Conservation (phyloP, 2,797 vertebrate species). For the Myripristis murdjan region DNA sequence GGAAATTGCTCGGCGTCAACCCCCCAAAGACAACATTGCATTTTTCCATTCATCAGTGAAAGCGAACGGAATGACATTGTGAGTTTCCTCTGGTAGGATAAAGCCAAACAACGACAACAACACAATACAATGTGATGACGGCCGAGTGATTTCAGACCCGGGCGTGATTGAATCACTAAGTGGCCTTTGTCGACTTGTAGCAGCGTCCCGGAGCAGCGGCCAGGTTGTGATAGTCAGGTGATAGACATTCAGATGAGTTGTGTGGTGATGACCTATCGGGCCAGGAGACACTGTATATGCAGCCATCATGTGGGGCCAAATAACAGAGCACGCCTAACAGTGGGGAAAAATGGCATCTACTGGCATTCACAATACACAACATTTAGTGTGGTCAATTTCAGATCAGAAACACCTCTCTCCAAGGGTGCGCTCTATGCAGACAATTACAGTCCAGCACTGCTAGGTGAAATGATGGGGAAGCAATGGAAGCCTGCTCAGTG, state of each 20-base stretch:
- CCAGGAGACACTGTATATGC: background rate
- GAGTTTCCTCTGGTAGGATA: slow-evolving; percentile 74
- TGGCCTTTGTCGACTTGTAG: slow-evolving; percentile 64
- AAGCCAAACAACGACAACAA: slow-evolving; percentile 61
- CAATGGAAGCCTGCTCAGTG: slow-evolving; percentile 55
- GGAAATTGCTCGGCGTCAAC: slow-evolving; percentile 79
- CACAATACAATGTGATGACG: slow-evolving; percentile 69
- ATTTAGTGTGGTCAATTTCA: slow-evolving; percentile 61
- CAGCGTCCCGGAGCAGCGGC: slow-evolving; percentile 20
- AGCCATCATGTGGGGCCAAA: background rate
- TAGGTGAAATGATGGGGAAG: slow-evolving; percentile 73
- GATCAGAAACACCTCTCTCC: slow-evolving; percentile 40
- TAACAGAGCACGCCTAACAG: background rate
- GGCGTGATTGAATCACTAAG: slow-evolving; percentile 73
- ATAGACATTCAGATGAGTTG: slow-evolving; percentile 65
- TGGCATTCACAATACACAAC: slow-evolving; percentile 29
- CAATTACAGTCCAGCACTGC: slow-evolving; percentile 34
- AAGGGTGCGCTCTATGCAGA: slow-evolving; percentile 19
- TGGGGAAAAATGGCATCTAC: background rate
- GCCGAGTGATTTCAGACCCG: slow-evolving; percentile 57
- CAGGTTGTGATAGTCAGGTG: slow-evolving; percentile 63
- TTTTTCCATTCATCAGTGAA: slow-evolving; percentile 80
- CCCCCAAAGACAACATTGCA: slow-evolving; percentile 80
- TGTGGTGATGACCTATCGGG: slow-evolving; percentile 53
- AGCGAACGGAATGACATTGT: slow-evolving; percentile 81